Conservation (phyloP, 2,113 vertebrate species). For the Lamprologus callipterus region DNA sequence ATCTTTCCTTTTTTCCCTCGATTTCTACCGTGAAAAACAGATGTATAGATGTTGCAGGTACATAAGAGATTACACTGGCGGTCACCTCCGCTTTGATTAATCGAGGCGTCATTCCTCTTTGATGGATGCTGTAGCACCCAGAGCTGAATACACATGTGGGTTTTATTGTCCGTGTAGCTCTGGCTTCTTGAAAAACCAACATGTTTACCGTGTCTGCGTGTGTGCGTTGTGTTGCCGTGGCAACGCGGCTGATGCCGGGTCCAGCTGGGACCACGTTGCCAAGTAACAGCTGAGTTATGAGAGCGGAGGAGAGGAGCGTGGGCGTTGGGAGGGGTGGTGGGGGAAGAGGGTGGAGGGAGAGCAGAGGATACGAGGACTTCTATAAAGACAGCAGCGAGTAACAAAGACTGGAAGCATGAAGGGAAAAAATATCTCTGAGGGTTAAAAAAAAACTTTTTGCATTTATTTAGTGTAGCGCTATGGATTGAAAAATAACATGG, state of each 20-base stretch:
- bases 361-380: constrained; percentile 35
- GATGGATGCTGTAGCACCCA: background rate
- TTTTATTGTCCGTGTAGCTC: background rate
- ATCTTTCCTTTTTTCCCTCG: background rate
- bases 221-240: constrained; percentile 53
- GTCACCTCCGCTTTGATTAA: background rate
- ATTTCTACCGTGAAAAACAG: background rate
- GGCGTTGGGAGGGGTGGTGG: constrained; percentile 10
- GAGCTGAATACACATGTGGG: constrained; percentile 5
- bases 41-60: constrained; percentile 32
- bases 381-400: constrained; percentile 44
- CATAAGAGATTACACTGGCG: background rate
- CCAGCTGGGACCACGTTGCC: constrained; percentile 72
- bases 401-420: constrained; percentile 44
- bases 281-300: constrained; percentile 75
- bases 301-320: constrained; percentile 46
- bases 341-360: constrained; percentile 7
- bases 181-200: constrained; percentile 3
- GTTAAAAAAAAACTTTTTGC: background rate
- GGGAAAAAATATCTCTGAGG: constrained; percentile 8
- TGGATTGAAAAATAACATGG: constrained; percentile 12
- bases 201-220: constrained; percentile 52
- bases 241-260: constrained; percentile 62
- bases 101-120: background rate
- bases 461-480: constrained; percentile 33